Conservation (phyloP, 2,113 vertebrate genomes). For the Pygathrix nemaeus region DNA sequence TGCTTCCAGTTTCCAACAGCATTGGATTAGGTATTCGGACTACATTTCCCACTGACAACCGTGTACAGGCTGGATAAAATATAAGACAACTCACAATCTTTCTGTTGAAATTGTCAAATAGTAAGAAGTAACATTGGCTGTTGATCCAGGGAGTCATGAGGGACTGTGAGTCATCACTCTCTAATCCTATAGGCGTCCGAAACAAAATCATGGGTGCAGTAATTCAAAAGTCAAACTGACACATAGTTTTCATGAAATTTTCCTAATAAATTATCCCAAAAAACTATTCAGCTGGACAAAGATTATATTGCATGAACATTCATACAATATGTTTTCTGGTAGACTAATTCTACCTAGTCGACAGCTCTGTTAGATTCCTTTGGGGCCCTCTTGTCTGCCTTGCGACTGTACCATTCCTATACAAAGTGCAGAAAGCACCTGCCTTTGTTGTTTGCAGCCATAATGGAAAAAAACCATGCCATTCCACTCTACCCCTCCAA, state of each 20-base stretch:
- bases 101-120: not conserved
- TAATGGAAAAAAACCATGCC: not conserved
- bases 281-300: not conserved
- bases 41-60: not conserved
- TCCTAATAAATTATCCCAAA: not conserved
- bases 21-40: not conserved
- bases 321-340: not conserved
- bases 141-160: not conserved
- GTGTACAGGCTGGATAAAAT: not conserved
- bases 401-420: accelerated
- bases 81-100: not conserved
- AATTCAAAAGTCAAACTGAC: not conserved
- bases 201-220: not conserved
- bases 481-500: not conserved
- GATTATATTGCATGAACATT: not conserved
- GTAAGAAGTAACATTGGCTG: not conserved
- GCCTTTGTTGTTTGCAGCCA: not conserved
- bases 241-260: not conserved
- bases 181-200: not conserved
- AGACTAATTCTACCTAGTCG: not conserved
- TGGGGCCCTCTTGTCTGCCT: not conserved
- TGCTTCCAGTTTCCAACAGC: not conserved
- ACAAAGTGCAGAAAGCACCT: not conserved
- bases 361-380: not conserved
- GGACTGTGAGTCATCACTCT: not conserved